phyloP scores from a whole-genome alignment of 2,113 vertebrate genomes.

The Chionodraco myersi region DNA sequence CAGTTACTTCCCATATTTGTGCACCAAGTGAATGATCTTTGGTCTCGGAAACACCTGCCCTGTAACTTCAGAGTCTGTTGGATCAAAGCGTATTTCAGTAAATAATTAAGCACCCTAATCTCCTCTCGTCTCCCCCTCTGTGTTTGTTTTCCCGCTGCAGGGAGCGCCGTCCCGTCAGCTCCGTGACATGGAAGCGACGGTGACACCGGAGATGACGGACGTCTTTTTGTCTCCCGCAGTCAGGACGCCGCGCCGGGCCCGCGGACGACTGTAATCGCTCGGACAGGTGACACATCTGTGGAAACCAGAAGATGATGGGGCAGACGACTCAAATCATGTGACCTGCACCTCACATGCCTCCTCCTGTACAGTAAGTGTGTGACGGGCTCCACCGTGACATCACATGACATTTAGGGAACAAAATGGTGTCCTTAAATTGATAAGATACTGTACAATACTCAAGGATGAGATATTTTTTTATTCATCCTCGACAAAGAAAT shows the following conservation, averaged over 20 bases:
- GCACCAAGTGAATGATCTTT: neutral
- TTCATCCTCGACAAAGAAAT: too few species aligned
- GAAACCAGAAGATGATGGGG: conserved; percentile 74
- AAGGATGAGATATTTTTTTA: too few species aligned
- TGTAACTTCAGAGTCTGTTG: neutral
- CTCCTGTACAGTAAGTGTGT: conserved; percentile 26
- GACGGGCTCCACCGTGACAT: conserved; percentile 38
- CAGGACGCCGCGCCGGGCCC: conserved; percentile 46
- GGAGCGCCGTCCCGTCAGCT: conserved; percentile 63
- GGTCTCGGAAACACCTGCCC: neutral
- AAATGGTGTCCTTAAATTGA: neutral
- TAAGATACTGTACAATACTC: neutral
- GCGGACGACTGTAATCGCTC: conserved; percentile 63
- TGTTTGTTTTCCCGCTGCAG: conserved; percentile 35
- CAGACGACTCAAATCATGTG: conserved; percentile 60
- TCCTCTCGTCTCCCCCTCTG: neutral
- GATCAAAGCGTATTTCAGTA: conserved; percentile 39
- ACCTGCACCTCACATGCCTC: conserved; percentile 65
- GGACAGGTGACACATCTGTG: conserved; percentile 80
- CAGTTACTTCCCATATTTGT: too few species aligned
- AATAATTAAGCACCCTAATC: conserved; percentile 26
- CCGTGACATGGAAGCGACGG: conserved; percentile 57
- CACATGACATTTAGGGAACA: conserved; percentile 42
- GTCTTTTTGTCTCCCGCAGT: conserved; percentile 73
- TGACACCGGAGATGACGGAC: conserved; percentile 70